Evolutionary conservation across 2,888 invertebrate genomes (phyloP), one percentile per base, ranked within the genome.

Genomic region (Acanthacorydalis orientalis): DNA sequence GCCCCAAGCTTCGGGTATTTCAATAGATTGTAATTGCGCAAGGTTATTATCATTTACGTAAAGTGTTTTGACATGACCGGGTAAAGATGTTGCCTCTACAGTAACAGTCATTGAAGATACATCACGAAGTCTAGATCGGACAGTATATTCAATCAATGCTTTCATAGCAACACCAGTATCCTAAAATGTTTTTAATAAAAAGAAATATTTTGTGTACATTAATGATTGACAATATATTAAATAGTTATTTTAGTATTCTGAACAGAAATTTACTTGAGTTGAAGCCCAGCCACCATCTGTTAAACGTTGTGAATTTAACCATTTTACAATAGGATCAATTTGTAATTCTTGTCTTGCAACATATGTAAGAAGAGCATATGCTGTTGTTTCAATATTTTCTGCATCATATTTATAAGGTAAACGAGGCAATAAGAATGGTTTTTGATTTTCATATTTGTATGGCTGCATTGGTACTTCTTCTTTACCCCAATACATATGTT

Each of bases 1-100:
- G 57, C 95, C 95, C 86, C 89, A 95, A 42, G 92, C 92, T 58
- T 84, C 79, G 0, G 90, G 89, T 63, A 92, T 88, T 57, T 88
- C 81, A 49, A 91, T 75, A 51, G 70, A 76, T 67, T 90, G 90
- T 57, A 87, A 72, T 54, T 72, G 69, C 4, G 87, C 89, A 50
- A 90, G 69, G 68, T 90, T 87, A 51, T 80, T 74, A 57, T 83
- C 78, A 54, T 77, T 76, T 11, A 91, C 80, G 56, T 74, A 73
- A 49, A 90, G 69, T 1, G 72, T 72, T 53, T 74, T 74, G 2
- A 79, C 73, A 55, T 75, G 64, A 4, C 83, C 84, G 2, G 77
- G 73, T 43, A 88, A 71, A 9, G 90, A 81, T 1, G 88, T 88
- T 0, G 90, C 87, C 64, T 91, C 90, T 43, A 92, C 73, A n/a